Evolutionary conservation across 2,797 vertebrate species (phyloP).

Genomic region (Epinephelus awoara): DNA sequence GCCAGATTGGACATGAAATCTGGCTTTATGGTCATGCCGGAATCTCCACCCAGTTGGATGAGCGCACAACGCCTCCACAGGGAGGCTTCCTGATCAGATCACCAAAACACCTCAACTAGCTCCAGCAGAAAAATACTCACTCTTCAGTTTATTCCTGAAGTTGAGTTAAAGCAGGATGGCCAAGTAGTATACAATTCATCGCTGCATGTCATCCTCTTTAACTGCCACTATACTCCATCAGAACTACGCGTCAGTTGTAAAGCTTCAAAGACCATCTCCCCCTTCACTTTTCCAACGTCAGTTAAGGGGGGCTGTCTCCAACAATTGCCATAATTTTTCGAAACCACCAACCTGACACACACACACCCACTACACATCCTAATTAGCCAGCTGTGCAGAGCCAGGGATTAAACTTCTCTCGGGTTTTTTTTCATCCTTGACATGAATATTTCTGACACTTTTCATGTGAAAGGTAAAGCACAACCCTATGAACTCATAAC

Average conservation of each 20-base stretch:
- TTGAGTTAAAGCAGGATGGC: not conserved
- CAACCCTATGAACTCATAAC: not conserved
- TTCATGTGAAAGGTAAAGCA: not conserved
- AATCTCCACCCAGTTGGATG: constrained; percentile 17
- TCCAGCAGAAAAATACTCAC: not conserved
- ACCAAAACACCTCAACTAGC: not conserved
- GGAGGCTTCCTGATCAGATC: not conserved
- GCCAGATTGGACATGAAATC: constrained; percentile 23
- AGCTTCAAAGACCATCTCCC: too few species aligned
- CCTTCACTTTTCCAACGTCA: accelerated
- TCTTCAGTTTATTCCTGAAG: too few species aligned
- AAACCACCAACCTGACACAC: too few species aligned
- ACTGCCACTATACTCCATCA: not conserved
- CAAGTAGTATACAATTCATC: not conserved
- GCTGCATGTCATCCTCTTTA: too few species aligned
- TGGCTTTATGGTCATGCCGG: constrained; percentile 5
- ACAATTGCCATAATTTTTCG: too few species aligned
- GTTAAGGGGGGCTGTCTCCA: not conserved
- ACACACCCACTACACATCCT: too few species aligned
- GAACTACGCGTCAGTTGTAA: not conserved
- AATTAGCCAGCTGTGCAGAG: too few species aligned
- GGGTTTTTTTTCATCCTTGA: too few species aligned
- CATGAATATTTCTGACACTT: not conserved
- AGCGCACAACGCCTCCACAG: constrained; percentile 11
- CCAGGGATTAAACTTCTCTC: not conserved